These are phyloP conservation scores for Rallus limicola DNA, from an alignment of 2,113 vertebrate species.

Conservation along the genomic window DNA sequence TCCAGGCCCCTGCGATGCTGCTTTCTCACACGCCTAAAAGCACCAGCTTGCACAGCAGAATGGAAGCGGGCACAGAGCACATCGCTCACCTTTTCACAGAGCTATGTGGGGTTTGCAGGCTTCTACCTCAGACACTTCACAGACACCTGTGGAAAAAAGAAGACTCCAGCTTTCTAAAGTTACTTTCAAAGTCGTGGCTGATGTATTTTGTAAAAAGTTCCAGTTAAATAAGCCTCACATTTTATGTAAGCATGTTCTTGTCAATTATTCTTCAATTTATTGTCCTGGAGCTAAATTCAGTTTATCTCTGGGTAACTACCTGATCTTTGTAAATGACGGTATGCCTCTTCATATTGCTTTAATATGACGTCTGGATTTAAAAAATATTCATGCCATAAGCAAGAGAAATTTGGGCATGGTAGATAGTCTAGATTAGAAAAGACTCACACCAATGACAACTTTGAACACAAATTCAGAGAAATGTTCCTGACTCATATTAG, in stretches of 20 bases:
- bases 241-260: neutral
- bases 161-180: neutral
- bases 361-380: neutral
- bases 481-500: neutral
- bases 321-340: slow-evolving; percentile 32
- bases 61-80: neutral
- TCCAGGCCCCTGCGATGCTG: neutral
- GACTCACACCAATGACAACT: neutral
- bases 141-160: neutral
- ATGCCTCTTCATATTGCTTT: slow-evolving; percentile 29
- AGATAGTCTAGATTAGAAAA: neutral
- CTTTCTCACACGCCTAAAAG: neutral
- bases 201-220: neutral
- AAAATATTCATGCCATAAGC: neutral
- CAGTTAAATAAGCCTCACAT: neutral
- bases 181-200: neutral
- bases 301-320: slow-evolving; percentile 21
- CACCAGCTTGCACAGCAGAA: neutral
- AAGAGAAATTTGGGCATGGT: neutral
- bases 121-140: neutral
- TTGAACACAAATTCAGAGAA: neutral
- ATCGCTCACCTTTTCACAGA: neutral
- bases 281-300: slow-evolving; percentile 17
- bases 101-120: neutral
- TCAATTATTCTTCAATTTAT: neutral